A percentile compares a stretch with the other conserved stretches of the same genome.
phyloP scores from a whole-genome alignment of 2,113 vertebrate species.

The Phyllostomus discolor region DNA sequence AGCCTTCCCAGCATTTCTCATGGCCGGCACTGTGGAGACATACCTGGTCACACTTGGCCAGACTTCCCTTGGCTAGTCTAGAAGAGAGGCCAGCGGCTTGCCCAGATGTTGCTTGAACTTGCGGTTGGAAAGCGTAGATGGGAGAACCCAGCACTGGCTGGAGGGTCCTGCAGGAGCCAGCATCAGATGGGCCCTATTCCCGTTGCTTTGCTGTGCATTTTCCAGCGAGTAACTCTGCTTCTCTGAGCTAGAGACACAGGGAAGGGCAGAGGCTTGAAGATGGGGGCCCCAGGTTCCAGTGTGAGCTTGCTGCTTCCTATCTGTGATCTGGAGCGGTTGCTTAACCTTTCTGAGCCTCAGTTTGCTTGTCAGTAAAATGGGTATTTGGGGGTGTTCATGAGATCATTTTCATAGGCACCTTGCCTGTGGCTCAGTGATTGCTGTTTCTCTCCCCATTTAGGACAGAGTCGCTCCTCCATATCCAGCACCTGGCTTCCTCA shows the following conservation, averaged over 20 bases:
- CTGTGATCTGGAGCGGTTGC: neutral
- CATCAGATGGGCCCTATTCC: neutral
- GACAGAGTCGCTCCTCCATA: neutral
- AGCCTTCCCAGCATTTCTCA: neutral
- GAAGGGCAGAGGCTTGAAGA: neutral
- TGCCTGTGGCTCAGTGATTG: neutral
- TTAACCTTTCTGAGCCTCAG: neutral
- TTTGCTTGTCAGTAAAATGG: neutral
- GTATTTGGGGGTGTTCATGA: neutral
- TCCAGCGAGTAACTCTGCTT: neutral
- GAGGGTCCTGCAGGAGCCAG: neutral
- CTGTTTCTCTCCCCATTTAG: neutral
- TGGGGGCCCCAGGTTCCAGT: neutral
- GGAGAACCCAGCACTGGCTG: neutral
- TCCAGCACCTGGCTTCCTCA: neutral
- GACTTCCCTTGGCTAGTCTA: neutral
- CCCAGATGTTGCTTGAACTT: neutral
- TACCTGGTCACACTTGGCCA: neutral
- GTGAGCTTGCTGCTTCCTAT: neutral
- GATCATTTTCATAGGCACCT: neutral
- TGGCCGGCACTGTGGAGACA: neutral
- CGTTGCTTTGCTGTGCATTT: neutral
- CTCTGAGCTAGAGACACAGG: neutral
- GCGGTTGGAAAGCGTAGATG: neutral
- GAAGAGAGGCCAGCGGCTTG: neutral